Percentiles rank a stretch among this genome's conserved stretches.
These are phyloP conservation scores for Drosophila nigromelanica DNA, from an alignment of 1,140 invertebrate genomes.

Conservation along the genomic window DNA sequence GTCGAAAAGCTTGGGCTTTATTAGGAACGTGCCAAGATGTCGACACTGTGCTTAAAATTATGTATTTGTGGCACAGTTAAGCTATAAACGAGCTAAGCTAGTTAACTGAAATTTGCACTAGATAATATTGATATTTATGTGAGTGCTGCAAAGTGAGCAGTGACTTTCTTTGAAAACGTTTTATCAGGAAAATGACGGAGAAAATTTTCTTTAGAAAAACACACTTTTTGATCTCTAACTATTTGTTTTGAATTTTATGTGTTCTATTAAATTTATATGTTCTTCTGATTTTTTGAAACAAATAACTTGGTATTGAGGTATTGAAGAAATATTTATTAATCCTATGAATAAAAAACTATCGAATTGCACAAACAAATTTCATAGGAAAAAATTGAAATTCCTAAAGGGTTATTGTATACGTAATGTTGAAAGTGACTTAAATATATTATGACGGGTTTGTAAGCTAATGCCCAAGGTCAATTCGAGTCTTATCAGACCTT, in stretches of 20 bases:
- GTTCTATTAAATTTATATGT: too few relatives aligned
- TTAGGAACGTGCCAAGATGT: conserved; percentile 25
- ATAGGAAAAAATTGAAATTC: not conserved
- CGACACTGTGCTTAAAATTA: conserved; percentile 15
- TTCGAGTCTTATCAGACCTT: conserved; percentile 2
- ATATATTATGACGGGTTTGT: not conserved
- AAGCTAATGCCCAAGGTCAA: conserved; percentile 17
- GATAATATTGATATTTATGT: conserved; percentile 14
- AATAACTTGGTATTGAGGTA: too few relatives aligned
- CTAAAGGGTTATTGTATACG: not conserved
- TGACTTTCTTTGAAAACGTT: not conserved
- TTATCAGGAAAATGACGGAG: not conserved
- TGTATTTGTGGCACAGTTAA: conserved; percentile 11
- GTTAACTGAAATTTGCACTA: conserved; percentile 20
- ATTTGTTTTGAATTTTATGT: too few relatives aligned
- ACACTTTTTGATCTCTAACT: too few relatives aligned
- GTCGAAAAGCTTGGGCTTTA: conserved; percentile 50
- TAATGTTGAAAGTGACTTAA: not conserved
- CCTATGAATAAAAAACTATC: too few relatives aligned
- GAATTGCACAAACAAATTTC: not conserved
- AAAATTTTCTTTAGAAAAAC: too few relatives aligned
- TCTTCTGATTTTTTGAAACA: too few relatives aligned
- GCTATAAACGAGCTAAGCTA: conserved; percentile 23
- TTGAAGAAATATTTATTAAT: too few relatives aligned
- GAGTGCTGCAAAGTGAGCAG: too few relatives aligned